phyloP scores from a whole-genome alignment of 2,113 vertebrate genomes.

The Pygoscelis adeliae region DNA sequence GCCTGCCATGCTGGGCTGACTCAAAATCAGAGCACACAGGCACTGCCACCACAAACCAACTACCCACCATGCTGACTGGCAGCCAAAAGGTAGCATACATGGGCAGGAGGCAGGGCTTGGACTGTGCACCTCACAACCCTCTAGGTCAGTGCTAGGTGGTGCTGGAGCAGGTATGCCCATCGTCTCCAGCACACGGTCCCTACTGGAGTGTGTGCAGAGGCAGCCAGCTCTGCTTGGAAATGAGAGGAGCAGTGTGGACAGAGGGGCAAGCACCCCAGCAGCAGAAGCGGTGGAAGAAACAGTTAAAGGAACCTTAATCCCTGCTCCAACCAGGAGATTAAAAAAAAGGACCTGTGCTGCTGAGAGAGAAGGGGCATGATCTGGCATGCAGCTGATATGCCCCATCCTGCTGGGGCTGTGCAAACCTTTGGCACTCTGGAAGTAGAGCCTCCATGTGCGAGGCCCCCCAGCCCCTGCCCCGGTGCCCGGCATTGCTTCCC shows the following conservation, averaged over 20 bases:
- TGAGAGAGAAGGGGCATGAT: neutral
- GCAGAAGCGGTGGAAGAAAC: neutral
- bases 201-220: accelerated
- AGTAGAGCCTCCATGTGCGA: accelerated
- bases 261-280: neutral
- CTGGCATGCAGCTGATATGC: neutral
- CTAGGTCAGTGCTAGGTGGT: accelerated
- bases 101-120: neutral
- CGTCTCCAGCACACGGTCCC: accelerated
- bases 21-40: accelerated
- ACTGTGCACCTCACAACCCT: neutral
- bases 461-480: neutral
- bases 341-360: neutral
- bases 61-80: accelerated
- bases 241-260: accelerated
- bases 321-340: neutral
- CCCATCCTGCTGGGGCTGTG: neutral
- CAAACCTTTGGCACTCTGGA: neutral
- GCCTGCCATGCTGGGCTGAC: accelerated
- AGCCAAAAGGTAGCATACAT: neutral
- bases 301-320: neutral
- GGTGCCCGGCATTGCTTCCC: neutral
- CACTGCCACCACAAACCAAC: neutral
- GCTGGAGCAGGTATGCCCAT: too few species aligned
- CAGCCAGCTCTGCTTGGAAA: neutral